A percentile compares a stretch with the other conserved stretches of the same genome.
Conservation (phyloP, 2,113 vertebrate species). For the Epinephelus fuscoguttatus region DNA sequence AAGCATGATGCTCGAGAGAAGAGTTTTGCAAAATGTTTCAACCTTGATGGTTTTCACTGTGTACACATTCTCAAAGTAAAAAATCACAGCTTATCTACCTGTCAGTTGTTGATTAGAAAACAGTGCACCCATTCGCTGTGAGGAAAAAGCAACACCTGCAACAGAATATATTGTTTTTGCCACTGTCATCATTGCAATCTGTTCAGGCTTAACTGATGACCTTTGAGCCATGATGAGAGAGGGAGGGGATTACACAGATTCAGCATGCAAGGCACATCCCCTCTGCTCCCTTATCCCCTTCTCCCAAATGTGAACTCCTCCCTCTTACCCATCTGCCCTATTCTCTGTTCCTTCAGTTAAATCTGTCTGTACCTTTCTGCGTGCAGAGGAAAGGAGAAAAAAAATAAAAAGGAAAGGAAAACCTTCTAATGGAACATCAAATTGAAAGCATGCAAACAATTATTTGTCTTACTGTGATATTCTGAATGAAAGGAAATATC, state of each 20-base stretch:
- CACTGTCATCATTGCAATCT: constrained; percentile 17
- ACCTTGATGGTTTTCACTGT: not conserved
- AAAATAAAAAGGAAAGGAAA: not conserved
- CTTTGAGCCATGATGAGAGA: constrained; percentile 1
- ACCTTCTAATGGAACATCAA: not conserved
- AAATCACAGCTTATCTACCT: not conserved
- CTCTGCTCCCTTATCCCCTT: constrained; percentile 26
- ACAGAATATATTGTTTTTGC: not conserved
- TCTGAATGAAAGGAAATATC: not conserved
- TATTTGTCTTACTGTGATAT: not conserved
- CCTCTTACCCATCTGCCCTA: constrained; percentile 14
- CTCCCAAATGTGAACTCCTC: constrained; percentile 37
- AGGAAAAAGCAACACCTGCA: not conserved
- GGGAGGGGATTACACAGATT: constrained; percentile 28
- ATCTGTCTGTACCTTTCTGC: not conserved
- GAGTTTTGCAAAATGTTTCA: not conserved
- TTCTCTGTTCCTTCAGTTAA: constrained; percentile 35
- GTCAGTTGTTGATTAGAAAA: constrained; percentile 1
- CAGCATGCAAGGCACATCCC: constrained; percentile 26
- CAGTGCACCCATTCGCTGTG: not conserved
- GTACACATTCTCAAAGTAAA: not conserved
- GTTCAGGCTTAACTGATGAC: constrained; percentile 43
- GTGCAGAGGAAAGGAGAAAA: not conserved
- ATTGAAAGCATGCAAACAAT: constrained; percentile 1
- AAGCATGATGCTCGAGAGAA: not conserved